A percentile compares a stretch with the other conserved stretches of the same genome.
phyloP scores from a whole-genome alignment of 2,113 vertebrate genomes.

The Urocynchramus pylzowi region DNA sequence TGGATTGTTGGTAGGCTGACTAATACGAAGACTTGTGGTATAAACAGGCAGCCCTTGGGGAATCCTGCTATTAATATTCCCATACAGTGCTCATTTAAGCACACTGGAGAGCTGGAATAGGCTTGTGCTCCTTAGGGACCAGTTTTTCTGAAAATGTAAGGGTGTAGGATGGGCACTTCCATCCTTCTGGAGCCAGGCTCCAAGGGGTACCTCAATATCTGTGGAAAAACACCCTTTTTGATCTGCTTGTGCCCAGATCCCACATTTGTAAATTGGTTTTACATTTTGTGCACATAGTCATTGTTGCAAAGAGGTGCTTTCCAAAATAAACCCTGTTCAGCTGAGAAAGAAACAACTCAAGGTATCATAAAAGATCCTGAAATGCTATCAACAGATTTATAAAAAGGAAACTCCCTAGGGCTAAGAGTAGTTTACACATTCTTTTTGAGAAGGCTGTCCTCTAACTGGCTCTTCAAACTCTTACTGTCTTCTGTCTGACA shows the following conservation, averaged over 20 bases:
- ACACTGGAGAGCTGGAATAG: background rate
- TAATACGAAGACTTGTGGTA: background rate
- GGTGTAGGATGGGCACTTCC: background rate
- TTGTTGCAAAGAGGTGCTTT: background rate
- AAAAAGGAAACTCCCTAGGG: background rate
- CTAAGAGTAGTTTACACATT: background rate
- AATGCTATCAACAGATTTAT: background rate
- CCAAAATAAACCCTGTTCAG: background rate
- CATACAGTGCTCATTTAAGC: background rate
- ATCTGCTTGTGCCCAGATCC: background rate
- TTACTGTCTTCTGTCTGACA: background rate
- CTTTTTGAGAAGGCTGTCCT: background rate
- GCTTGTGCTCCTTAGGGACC: background rate
- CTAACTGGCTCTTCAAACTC: background rate
- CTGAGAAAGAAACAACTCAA: background rate
- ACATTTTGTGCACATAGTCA: background rate
- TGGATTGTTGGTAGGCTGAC: background rate
- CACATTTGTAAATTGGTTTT: background rate
- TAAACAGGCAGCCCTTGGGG: background rate
- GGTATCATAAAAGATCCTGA: background rate
- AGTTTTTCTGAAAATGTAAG: background rate
- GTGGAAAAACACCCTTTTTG: background rate
- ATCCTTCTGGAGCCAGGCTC: background rate
- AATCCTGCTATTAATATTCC: background rate
- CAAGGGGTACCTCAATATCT: background rate